phyloP scores from a whole-genome alignment of 1,140 invertebrate species.

The Venustaconcha ellipsiformis region DNA sequence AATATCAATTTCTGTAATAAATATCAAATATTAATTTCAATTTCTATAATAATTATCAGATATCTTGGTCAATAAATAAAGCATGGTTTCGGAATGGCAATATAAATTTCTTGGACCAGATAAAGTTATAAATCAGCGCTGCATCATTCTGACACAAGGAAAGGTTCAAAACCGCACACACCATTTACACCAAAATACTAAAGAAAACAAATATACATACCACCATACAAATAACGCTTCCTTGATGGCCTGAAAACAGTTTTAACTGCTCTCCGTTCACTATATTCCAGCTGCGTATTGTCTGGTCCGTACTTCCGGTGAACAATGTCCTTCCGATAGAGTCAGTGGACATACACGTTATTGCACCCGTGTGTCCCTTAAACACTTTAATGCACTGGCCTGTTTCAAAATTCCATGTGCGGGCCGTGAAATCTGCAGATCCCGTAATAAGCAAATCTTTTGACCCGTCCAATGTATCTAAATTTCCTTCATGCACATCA shows the following conservation, averaged over 20 bases:
- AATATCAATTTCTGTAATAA: too few relatives aligned
- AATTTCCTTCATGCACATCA: constrained; percentile 34
- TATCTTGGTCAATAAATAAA: too few relatives aligned
- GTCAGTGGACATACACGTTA: constrained; percentile 72
- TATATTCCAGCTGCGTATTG: constrained; percentile 71
- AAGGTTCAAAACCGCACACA: too few relatives aligned
- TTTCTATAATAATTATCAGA: too few relatives aligned
- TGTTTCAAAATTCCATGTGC: constrained; percentile 71
- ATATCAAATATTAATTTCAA: too few relatives aligned
- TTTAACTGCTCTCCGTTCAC: constrained; percentile 67
- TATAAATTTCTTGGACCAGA: too few relatives aligned
- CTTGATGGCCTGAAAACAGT: constrained; percentile 71
- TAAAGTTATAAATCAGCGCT: too few relatives aligned
- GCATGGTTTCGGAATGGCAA: too few relatives aligned
- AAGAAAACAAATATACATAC: constrained; percentile 47
- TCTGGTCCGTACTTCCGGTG: constrained; percentile 71
- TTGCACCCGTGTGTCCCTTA: constrained; percentile 69
- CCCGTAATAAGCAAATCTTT: constrained; percentile 71
- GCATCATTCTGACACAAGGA: too few relatives aligned
- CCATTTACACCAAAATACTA: too few relatives aligned
- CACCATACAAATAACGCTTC: constrained; percentile 71
- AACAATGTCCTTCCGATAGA: constrained; percentile 67
- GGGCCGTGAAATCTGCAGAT: constrained; percentile 70
- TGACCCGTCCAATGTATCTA: constrained; percentile 56
- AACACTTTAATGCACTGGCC: constrained; percentile 69